These are phyloP conservation scores for Xenops minutus DNA, from an alignment of 2,797 vertebrate genomes.

Conservation along the genomic window DNA sequence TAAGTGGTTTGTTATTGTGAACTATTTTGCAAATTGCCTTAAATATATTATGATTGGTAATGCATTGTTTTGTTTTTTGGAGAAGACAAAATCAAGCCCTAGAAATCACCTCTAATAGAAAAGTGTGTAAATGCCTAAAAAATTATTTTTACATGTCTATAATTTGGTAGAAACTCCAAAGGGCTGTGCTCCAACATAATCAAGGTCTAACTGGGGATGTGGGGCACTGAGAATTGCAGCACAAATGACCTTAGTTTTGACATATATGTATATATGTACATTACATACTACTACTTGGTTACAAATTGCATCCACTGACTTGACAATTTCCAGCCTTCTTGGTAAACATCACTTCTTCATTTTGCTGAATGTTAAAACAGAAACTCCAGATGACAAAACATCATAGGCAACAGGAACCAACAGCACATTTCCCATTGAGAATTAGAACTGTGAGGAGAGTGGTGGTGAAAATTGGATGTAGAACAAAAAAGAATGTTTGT, in stretches of 20 bases:
- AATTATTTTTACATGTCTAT: fast-evolving
- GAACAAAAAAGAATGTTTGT: background rate
- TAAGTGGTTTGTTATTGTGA: background rate
- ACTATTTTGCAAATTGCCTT: background rate
- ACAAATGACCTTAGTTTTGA: background rate
- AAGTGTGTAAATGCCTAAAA: background rate
- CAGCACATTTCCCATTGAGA: background rate
- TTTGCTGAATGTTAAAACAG: background rate
- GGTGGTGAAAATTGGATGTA: background rate
- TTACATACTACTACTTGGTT: background rate
- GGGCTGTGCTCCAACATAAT: background rate
- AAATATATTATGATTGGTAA: background rate
- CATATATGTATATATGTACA: background rate
- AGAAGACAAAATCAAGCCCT: background rate
- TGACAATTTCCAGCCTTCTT: background rate
- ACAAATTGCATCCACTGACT: background rate
- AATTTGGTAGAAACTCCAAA: background rate
- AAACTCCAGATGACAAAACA: background rate
- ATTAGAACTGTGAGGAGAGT: background rate
- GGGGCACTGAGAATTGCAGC: background rate
- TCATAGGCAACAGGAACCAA: background rate
- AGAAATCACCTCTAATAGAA: background rate
- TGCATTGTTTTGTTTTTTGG: background rate
- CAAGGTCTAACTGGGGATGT: background rate
- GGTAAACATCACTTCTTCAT: background rate